These are phyloP conservation scores for Himalopsyche phryganea DNA, from an alignment of 1,140 invertebrate species.

Conservation along the genomic window DNA sequence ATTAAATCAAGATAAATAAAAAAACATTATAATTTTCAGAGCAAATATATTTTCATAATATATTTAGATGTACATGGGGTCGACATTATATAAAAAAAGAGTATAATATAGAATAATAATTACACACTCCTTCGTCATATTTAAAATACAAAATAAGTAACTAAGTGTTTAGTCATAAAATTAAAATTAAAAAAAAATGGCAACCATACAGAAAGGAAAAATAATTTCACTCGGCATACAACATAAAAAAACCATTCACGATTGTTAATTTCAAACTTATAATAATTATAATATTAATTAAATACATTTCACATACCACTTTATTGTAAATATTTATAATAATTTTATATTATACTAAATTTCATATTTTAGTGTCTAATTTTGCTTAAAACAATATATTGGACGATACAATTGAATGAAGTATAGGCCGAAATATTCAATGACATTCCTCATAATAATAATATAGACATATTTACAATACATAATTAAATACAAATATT, in stretches of 20 bases:
- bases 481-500: conserved; percentile 5
- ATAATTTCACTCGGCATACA: not conserved
- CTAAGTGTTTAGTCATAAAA: not conserved
- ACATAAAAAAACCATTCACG: not conserved
- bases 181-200: not conserved
- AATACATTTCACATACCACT: conserved; percentile 13
- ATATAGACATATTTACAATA: not conserved
- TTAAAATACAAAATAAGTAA: conserved; percentile 1
- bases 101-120: conserved; percentile 17
- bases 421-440: conserved; percentile 21
- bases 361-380: conserved; percentile 9
- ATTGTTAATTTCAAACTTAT: conserved; percentile 6
- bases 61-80: conserved; percentile 30
- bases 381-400: conserved; percentile 7
- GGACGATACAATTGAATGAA: conserved; percentile 22
- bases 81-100: conserved; percentile 24
- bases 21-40: conserved; percentile 20
- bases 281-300: conserved; percentile 3
- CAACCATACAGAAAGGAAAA: not conserved
- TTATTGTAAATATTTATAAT: conserved; percentile 8
- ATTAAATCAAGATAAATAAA: no score
- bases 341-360: conserved; percentile 10
- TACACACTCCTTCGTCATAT: not conserved
- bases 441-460: not conserved
- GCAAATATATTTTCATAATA: conserved; percentile 33